phyloP scores from a whole-genome alignment of 2,888 invertebrate genomes.

The Sarcophaga rosellei region DNA sequence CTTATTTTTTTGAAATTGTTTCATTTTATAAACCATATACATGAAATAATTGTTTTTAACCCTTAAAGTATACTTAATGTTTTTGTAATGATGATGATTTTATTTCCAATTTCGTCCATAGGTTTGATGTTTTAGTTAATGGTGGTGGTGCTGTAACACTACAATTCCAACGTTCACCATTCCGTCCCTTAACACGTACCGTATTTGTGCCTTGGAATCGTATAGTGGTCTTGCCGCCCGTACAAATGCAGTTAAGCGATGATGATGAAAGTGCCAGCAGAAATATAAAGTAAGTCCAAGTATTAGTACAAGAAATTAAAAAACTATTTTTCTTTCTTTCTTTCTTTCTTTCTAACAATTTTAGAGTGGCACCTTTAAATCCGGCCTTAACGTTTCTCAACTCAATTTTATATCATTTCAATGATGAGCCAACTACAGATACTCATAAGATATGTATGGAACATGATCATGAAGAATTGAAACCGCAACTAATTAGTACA shows the following conservation, averaged over 20 bases:
- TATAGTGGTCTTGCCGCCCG: constrained; percentile 95
- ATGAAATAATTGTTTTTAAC: too few species aligned
- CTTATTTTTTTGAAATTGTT: too few species aligned
- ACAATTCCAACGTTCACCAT: constrained; percentile 97
- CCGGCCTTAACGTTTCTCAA: constrained; percentile 81
- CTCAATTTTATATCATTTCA: constrained; percentile 80
- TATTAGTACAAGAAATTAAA: not conserved
- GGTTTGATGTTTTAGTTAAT: constrained; percentile 99
- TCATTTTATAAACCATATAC: too few species aligned
- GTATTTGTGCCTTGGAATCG: constrained; percentile 98
- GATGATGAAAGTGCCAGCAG: constrained; percentile 83
- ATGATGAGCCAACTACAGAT: constrained; percentile 80
- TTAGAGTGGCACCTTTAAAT: constrained; percentile 80
- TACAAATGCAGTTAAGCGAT: constrained; percentile 92
- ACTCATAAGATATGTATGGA: constrained; percentile 86
- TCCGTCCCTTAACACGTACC: constrained; percentile 92
- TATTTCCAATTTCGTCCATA: constrained; percentile 78
- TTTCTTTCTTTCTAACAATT: not conserved
- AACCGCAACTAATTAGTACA: constrained; percentile 93
- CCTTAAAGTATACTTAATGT: too few species aligned
- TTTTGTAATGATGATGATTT: too few species aligned
- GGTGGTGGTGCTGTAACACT: constrained; percentile 98
- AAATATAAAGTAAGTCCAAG: constrained; percentile 79
- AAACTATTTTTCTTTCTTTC: too few species aligned
- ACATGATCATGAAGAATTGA: constrained; percentile 92